Evolutionary conservation across 2,797 vertebrate species (phyloP).

Genomic region (Alcedo atthis): DNA sequence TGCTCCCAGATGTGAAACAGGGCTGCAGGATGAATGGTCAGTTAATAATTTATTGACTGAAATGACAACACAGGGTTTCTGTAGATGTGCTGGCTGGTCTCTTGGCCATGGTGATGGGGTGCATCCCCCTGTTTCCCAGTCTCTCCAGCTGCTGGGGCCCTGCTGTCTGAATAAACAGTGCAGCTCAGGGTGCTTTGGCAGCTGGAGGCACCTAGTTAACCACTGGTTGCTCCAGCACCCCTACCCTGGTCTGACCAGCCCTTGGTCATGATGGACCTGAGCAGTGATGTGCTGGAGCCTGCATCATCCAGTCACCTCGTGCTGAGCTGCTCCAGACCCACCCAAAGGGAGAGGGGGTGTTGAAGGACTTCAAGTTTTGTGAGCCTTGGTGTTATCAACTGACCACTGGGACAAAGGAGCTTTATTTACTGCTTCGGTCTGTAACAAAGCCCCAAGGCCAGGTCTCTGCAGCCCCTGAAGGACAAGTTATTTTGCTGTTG

Average conservation of each 20-base stretch:
- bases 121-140: background rate
- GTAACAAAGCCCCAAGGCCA: background rate
- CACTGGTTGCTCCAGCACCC: fast-evolving
- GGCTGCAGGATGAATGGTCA: background rate
- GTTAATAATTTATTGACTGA: background rate
- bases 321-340: fast-evolving
- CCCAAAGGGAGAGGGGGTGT: fast-evolving
- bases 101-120: background rate
- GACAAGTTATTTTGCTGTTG: background rate
- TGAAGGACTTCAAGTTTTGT: background rate
- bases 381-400: background rate
- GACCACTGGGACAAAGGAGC: background rate
- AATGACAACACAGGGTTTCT: background rate
- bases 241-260: background rate
- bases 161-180: background rate
- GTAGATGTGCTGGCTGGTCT: background rate
- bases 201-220: background rate
- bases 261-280: fast-evolving
- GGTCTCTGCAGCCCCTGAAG: background rate
- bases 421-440: background rate
- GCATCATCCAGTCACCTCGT: background rate
- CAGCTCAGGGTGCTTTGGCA: background rate
- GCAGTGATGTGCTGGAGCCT: background rate
- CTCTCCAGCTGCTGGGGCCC: background rate
- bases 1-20: background rate